Evolutionary conservation across 2,113 vertebrate genomes (phyloP).

Genomic region (Notarius lentiginosus): DNA sequence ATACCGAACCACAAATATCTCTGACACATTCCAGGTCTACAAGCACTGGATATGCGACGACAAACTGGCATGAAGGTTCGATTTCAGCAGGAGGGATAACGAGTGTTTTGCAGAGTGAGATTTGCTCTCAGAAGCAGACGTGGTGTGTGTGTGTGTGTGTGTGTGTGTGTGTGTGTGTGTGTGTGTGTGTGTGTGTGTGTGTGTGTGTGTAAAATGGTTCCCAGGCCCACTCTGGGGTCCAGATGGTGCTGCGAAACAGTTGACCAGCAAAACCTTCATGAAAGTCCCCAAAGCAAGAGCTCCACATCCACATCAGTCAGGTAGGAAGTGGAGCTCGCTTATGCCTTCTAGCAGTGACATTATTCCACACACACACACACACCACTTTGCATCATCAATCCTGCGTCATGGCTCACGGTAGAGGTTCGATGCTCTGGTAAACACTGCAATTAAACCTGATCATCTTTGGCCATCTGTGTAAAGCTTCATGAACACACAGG

Average conservation of each 20-base stretch:
- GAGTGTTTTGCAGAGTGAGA: not conserved
- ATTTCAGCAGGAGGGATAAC: not conserved
- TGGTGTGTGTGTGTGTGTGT: not conserved
- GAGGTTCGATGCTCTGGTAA: slow-evolving; percentile 45
- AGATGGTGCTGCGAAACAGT: slow-evolving; percentile 33
- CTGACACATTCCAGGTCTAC: not conserved
- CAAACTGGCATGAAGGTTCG: not conserved
- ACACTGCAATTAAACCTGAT: slow-evolving; percentile 51
- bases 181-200: not conserved
- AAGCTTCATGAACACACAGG: slow-evolving; percentile 26
- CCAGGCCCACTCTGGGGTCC: slow-evolving; percentile 27
- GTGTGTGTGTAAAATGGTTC: slow-evolving; percentile 17
- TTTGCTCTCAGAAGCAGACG: slow-evolving; percentile 7
- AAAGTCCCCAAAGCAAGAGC: not conserved
- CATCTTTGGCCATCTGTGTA: slow-evolving; percentile 44
- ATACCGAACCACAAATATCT: not conserved
- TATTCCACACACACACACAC: slow-evolving; percentile 16
- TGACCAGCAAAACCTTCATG: slow-evolving; percentile 1
- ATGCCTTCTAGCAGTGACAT: slow-evolving; percentile 2
- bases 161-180: not conserved
- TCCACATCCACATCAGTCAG: not conserved
- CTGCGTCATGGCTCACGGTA: slow-evolving; percentile 14
- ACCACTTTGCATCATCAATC: slow-evolving; percentile 27
- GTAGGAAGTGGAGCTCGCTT: not conserved
- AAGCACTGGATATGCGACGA: slow-evolving; percentile 3